Evolutionary conservation across 2,888 invertebrate genomes (phyloP).

Genomic region (Agrochola lota): DNA sequence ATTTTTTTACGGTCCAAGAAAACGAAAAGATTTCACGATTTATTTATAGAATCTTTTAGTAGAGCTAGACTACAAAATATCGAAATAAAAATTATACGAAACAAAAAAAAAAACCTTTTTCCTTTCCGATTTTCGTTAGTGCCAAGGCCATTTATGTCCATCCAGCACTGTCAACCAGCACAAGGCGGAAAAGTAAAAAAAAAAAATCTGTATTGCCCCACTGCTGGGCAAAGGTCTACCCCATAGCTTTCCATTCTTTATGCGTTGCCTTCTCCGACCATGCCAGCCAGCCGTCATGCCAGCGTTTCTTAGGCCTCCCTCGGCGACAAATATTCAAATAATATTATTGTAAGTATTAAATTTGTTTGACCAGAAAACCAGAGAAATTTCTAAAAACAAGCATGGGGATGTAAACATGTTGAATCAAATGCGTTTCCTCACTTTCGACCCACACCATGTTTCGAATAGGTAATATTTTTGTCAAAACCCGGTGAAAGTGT

Average conservation of each 20-base stretch:
- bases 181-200: background rate
- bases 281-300: too few species aligned
- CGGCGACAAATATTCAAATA: background rate
- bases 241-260: too few species aligned
- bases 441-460: constrained; percentile 49
- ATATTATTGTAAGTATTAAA: too few species aligned
- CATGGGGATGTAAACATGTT: background rate
- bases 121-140: background rate
- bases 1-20: constrained; percentile 39
- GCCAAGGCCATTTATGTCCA: too few species aligned
- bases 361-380: background rate
- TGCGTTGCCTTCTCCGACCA: background rate
- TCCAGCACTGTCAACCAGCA: background rate
- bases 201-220: background rate
- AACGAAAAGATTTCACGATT: constrained; percentile 7
- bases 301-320: background rate
- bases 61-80: background rate
- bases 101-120: background rate
- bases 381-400: background rate
- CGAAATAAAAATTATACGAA: background rate
- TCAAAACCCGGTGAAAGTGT: constrained; percentile 56
- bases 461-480: constrained; percentile 38
- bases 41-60: background rate
- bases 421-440: background rate
- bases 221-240: background rate